Percentiles rank a stretch among this genome's conserved stretches.
phyloP scores from a whole-genome alignment of 92 coral and sea anemone genomes.

The Scolanthus callimorphus region DNA sequence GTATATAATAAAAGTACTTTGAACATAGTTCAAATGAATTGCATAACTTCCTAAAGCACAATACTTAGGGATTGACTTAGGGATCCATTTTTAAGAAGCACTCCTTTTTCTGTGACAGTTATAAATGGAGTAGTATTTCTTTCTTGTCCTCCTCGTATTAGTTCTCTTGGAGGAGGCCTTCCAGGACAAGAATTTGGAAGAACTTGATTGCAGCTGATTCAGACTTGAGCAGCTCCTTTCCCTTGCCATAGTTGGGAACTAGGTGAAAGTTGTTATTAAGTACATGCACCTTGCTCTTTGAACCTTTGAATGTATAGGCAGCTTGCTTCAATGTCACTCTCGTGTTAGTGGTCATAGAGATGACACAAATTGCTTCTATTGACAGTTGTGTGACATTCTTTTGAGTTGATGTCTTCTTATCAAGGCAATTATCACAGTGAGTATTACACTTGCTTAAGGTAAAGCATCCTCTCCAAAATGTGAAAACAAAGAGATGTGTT shows the following conservation, averaged over 20 bases:
- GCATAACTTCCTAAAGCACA: neutral
- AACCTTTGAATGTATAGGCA: constrained; percentile 10
- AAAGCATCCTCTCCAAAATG: constrained; percentile 6
- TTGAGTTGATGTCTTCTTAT: neutral
- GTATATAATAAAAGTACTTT: too few species aligned
- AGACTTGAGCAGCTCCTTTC: constrained; percentile 25
- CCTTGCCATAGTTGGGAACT: constrained; percentile 31
- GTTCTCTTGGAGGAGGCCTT: constrained; percentile 21
- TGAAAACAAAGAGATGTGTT: constrained; percentile 1
- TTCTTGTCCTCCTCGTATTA: constrained; percentile 11
- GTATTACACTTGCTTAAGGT: neutral
- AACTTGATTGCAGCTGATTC: constrained; percentile 21
- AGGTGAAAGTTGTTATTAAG: constrained; percentile 23
- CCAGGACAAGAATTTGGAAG: constrained; percentile 15
- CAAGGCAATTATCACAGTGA: constrained; percentile 15
- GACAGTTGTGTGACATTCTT: constrained; percentile 14
- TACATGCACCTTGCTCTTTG: constrained; percentile 15
- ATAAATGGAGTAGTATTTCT: constrained; percentile 20
- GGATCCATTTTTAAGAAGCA: constrained; percentile 16
- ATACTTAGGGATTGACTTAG: neutral
- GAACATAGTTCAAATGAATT: too few species aligned
- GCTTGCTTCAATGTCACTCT: constrained; percentile 17
- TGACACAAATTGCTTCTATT: constrained; percentile 13
- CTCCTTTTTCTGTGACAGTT: constrained; percentile 19
- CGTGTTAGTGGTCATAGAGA: constrained; percentile 3